Conservation (phyloP, 2,888 invertebrate genomes). For the Heliconius cydno region DNA sequence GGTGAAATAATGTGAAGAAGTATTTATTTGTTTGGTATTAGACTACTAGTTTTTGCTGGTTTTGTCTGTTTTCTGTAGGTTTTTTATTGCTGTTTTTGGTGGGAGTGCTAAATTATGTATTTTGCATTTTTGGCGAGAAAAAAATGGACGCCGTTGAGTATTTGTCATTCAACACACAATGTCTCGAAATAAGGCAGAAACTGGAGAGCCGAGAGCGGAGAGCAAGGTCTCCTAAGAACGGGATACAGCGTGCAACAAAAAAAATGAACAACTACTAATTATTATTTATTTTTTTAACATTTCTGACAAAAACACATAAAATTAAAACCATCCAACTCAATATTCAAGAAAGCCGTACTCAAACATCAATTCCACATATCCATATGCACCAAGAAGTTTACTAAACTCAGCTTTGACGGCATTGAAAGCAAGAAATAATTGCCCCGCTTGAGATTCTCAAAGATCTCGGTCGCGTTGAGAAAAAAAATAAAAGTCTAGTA, state of each 20-base stretch:
- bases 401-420: slow-evolving; percentile 44
- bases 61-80: background rate
- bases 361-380: slow-evolving; percentile 20
- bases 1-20: background rate
- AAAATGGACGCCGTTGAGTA: too few species aligned
- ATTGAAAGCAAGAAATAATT: slow-evolving; percentile 50
- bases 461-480: slow-evolving; percentile 37
- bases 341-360: background rate
- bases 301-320: too few species aligned
- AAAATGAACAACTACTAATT: too few species aligned
- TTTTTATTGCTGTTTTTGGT: background rate
- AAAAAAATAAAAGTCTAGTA: slow-evolving; percentile 25
- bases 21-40: background rate
- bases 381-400: slow-evolving; percentile 7
- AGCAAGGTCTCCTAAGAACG: too few species aligned
- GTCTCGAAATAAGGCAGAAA: background rate
- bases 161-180: background rate
- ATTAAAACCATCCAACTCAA: too few species aligned
- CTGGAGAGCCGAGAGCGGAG: too few species aligned
- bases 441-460: slow-evolving; percentile 47
- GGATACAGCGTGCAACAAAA: too few species aligned
- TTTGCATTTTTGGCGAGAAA: too few species aligned
- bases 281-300: too few species aligned
- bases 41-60: background rate
- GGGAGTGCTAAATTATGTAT: too few species aligned